Evolutionary conservation across 2,797 vertebrate species (phyloP).

Genomic region (Botia kubotai): DNA sequence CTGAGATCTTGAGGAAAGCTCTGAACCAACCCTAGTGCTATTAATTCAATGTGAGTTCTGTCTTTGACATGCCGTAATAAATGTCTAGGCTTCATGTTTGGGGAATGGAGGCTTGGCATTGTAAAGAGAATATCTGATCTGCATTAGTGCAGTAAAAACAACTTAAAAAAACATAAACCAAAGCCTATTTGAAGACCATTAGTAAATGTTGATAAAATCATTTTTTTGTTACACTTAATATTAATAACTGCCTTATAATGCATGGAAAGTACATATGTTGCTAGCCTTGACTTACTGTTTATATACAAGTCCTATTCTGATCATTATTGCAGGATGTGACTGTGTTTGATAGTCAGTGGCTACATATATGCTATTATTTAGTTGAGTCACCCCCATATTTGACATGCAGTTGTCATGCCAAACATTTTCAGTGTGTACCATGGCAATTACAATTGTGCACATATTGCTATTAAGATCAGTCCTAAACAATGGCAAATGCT

Average conservation of each 20-base stretch:
- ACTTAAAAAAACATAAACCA: constrained; percentile 28
- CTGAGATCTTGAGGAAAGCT: constrained; percentile 52
- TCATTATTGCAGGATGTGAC: background rate
- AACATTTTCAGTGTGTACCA: background rate
- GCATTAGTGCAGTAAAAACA: constrained; percentile 13
- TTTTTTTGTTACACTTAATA: constrained; percentile 2
- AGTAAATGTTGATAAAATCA: background rate
- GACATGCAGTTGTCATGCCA: background rate
- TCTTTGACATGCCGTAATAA: constrained; percentile 74
- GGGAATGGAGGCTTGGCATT: constrained; percentile 50
- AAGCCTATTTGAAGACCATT: background rate
- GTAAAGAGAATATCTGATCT: constrained; percentile 49
- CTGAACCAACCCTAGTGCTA: constrained; percentile 66
- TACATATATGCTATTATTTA: background rate
- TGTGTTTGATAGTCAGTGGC: background rate
- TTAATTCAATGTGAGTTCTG: constrained; percentile 74
- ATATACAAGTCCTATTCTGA: background rate
- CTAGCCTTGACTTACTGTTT: background rate
- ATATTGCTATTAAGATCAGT: background rate
- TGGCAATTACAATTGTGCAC: background rate
- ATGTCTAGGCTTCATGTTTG: constrained; percentile 57
- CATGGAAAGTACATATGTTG: background rate
- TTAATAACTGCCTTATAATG: background rate
- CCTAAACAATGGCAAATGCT: background rate
- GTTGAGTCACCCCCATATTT: too few species aligned